Base-by-base conservation (phyloP, 2,113 vertebrate genomes). In the Rhynchomys soricoides region DNA sequence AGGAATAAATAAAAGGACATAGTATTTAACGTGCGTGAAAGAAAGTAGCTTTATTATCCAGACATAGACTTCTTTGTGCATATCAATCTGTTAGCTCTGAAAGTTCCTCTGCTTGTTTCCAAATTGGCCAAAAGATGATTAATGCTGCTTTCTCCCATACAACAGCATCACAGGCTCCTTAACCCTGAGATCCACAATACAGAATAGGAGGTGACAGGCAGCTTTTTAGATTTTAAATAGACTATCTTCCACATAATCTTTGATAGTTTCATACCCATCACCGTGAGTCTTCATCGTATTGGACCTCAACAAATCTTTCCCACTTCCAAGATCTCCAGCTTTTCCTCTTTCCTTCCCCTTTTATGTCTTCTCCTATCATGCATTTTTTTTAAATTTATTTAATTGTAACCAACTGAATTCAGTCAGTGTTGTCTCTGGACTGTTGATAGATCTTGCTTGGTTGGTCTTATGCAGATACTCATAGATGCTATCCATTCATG, bases 1-100 rank as follows among this genome's bases (percentile, higher is more conserved):
- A 86, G 90, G 55, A 91, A 95, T 91, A 97, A 97, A 95, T 81
- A 70, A 93, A 90, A 92, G 12, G 92, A 78, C 1, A 55, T 70
- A 37, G 87, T 37, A 96, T 90, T 89, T 75, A 81, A 62, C 26
- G 81, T 62, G 40, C 3, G 55, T 89, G 62, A 94, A 92, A 95
- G 64, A 90, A 93, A 97, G 88, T 3, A 71, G 31, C 89, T 89
- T 92, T 89, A 40, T 71, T 34, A 45, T 96, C 45, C 40, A 89
- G 50, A 90, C 5, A 91, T 78, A 75, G 29, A 66, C 13, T 3
- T 87, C 75, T 93, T 89, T 93, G 95, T n/a, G 62, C 16, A 90
- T 83, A 89, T 64, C 0, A 40, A 94, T 95, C 89, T 93, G n/a
- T 50, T 95, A 89, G 2, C 29, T 83, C 64, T 59, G 85, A 79